Conservation (phyloP, 2,113 vertebrate genomes). For the Gymnorhina tibicen region DNA sequence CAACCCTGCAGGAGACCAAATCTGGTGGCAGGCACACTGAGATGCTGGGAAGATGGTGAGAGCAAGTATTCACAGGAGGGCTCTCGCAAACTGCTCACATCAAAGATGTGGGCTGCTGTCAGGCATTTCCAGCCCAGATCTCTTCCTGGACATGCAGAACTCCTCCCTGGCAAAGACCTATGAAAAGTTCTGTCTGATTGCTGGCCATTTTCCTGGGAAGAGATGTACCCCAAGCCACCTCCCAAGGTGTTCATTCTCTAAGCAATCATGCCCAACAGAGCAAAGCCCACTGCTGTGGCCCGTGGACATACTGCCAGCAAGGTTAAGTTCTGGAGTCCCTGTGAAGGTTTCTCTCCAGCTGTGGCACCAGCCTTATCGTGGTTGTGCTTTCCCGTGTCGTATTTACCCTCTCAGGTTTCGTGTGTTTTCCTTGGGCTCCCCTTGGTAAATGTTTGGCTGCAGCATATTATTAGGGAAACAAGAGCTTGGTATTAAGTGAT, state of each 20-base stretch:
- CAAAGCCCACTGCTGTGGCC: neutral
- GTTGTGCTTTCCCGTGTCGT: neutral
- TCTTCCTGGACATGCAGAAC: neutral
- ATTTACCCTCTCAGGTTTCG: conserved; percentile 36
- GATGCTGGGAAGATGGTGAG: neutral
- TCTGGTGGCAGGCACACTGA: neutral
- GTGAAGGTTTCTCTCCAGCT: neutral
- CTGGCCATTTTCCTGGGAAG: neutral
- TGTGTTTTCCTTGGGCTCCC: conserved; percentile 44
- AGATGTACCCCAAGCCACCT: neutral
- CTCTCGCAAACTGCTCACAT: accelerated
- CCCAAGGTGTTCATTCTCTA: neutral
- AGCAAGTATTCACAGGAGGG: neutral
- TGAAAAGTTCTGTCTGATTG: neutral
- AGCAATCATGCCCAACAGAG: neutral
- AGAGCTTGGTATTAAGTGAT: conserved; percentile 62
- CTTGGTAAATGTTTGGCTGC: conserved; percentile 44
- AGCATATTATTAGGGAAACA: conserved; percentile 53
- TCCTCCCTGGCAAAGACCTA: neutral
- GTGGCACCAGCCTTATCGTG: neutral
- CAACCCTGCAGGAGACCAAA: neutral
- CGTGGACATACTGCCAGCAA: neutral
- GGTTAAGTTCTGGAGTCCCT: neutral
- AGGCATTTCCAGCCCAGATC: accelerated
- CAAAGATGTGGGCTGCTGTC: accelerated